Evolutionary conservation across 2,797 vertebrate species (phyloP).

Genomic region (Limnodromus scolopaceus): DNA sequence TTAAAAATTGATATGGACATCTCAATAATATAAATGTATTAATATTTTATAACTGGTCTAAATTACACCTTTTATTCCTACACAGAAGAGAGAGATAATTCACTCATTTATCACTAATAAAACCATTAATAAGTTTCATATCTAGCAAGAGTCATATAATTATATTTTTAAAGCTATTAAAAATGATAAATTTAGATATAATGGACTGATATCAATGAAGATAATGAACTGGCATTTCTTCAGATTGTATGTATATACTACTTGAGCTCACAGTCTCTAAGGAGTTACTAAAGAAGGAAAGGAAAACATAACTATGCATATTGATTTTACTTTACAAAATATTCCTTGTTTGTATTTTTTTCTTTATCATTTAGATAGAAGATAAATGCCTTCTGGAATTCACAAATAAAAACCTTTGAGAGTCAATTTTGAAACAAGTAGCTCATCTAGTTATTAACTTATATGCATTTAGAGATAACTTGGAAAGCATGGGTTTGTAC

Average conservation of each 20-base stretch:
- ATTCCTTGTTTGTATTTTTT: background rate
- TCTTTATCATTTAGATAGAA: background rate
- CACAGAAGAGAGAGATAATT: background rate
- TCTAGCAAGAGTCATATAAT: background rate
- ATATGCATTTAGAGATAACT: background rate
- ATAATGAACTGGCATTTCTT: background rate
- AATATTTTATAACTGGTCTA: slow-evolving; percentile 6
- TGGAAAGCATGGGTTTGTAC: background rate
- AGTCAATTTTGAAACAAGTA: background rate
- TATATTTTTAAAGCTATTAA: slow-evolving; percentile 13
- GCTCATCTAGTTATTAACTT: background rate
- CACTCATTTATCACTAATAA: slow-evolving; percentile 3
- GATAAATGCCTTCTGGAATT: background rate
- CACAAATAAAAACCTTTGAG: background rate
- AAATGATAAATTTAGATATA: background rate
- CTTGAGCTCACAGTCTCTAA: background rate
- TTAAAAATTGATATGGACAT: background rate
- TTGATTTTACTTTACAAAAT: background rate
- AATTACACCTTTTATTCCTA: background rate
- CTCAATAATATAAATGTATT: slow-evolving; percentile 1
- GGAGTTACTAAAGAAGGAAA: background rate
- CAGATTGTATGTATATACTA: background rate
- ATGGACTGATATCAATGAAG: background rate
- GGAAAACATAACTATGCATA: background rate
- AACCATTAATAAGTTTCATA: background rate